Base-by-base conservation (phyloP, 1,140 invertebrate species). In the Cepaea nemoralis region DNA sequence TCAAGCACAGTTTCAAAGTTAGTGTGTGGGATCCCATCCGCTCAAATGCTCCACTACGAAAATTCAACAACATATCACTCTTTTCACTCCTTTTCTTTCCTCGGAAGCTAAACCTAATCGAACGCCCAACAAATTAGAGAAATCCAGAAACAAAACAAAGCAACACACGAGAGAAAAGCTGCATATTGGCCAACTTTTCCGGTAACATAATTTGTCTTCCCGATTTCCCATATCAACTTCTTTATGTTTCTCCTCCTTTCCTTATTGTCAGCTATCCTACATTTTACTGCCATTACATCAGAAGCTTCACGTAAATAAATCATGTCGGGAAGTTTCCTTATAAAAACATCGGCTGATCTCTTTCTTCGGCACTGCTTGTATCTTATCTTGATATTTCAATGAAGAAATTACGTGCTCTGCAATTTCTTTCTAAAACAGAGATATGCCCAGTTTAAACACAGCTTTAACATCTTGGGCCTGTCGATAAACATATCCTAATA, bases 301-400 rank as follows among this genome's bases (percentile, higher is more conserved):
- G 50, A 55, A 22, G 6, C 59, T 19, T 8, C 8, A 27, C 27
- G 22, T 63, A 63, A 63, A 63, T 63, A 63, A 63, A 63, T 16
- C 59, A 12, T 55, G 59, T 31, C n/a, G n/a, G 6, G 59, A 31
- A n/a, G 27, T 63, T 2, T 22, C 27, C 59, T 31, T 63, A 27
- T 63, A 63, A 31, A 27, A 63, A 63, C 27, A 63, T 27, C 59
- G 6, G 6, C 27, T 27, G 6, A 24, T n/a, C 55, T 63, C 59
- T 63, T 31, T 63, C n/a, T 31, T 31, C 27, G 2, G 27, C 3
- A 0, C 59, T 2, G n/a, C 27, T 6, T 63, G n/a, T 63, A 27
- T 63, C n/a, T 63, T 63, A 63, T 63, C 59, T 63, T 27, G 59
- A 63, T 63, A 63, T 63, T 63, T 31, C 59, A 63, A 63, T 63